These are phyloP conservation scores for Oxycera nigricornis DNA, from an alignment of 2,888 invertebrate genomes.

Conservation along the genomic window DNA sequence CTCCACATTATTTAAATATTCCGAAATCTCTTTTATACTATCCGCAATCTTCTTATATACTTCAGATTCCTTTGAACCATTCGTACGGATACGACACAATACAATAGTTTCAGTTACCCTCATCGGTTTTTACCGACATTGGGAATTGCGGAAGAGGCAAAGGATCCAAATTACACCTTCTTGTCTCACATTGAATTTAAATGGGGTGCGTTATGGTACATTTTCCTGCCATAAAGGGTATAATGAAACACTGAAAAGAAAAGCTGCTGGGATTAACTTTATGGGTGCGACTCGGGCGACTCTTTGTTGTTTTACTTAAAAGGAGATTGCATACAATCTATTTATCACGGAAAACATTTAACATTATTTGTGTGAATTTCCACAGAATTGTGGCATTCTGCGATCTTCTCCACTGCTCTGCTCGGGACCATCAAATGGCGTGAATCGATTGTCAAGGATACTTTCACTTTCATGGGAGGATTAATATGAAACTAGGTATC, in stretches of 20 bases:
- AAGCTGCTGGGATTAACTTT: constrained; percentile 4
- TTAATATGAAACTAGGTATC: neutral
- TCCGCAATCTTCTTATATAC: constrained; percentile 16
- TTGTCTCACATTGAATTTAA: constrained; percentile 22
- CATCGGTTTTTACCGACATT: neutral
- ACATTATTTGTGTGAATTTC: neutral
- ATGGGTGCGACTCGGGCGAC: neutral
- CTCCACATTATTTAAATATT: constrained; percentile 22
- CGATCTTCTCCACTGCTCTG: neutral
- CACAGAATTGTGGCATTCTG: neutral
- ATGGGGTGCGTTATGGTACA: constrained; percentile 32
- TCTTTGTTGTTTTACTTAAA: neutral
- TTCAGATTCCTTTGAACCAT: constrained; percentile 17
- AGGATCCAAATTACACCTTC: constrained; percentile 23
- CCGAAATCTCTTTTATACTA: neutral
- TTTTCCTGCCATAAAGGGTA: constrained; percentile 7
- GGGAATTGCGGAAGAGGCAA: neutral
- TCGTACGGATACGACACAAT: neutral
- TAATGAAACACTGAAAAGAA: constrained; percentile 13
- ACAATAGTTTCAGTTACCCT: constrained; percentile 4
- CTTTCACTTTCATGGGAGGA: neutral
- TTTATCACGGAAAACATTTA: neutral
- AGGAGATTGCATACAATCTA: neutral
- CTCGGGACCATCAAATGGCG: neutral
- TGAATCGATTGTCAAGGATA: neutral